Base-by-base conservation (phyloP, 1,140 invertebrate genomes). In the Hyphantria cunea region DNA sequence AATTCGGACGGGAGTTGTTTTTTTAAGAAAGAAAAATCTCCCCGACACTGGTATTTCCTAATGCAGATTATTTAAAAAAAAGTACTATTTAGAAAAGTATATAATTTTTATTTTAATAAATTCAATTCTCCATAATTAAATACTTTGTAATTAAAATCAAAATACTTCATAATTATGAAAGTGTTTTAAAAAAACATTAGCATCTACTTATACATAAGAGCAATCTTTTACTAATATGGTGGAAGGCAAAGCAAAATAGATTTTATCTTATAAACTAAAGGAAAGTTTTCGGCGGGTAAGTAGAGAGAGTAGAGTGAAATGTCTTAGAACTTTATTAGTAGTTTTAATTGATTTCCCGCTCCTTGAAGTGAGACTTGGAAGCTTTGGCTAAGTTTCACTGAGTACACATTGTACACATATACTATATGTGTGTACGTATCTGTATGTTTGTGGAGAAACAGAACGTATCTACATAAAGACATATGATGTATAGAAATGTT, bases 261-360 rank as follows among this genome's bases (percentile, higher is more conserved):
- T 68, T 68, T 67, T 63, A 39, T 61, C 54, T 60, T 64, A 61
- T 50, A 64, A 64, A 66, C 60, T 59, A 59, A 68, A 61, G 47
- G 42, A 42, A 76, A 76, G 66, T 77, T 77, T 70, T 60, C 39
- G 66, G 58, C 33, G 68, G 42, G 66, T 54, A 64, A 72, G 70
- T 62, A 64, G 53, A 41, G 53, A 41, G 64, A 55, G 58, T 14
- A 62, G 50, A 64, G 64, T 66, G 68, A 74, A 79, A 73, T 65
- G 76, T 77, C 76, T 81, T 79, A 72, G 56, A 79, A 81, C 66
- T 81, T 75, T 71, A 79, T 71, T 77, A 75, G 65, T 75, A 81
- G 78, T 81, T 81, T 78, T 81, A 81, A 81, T 81, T 81, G 76
- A 71, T 72, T 73, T 68, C 39, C 55, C 69, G 75, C 78, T 74